Evolutionary conservation across 2,888 invertebrate species (phyloP).

Genomic region (Acrobasis consociella): DNA sequence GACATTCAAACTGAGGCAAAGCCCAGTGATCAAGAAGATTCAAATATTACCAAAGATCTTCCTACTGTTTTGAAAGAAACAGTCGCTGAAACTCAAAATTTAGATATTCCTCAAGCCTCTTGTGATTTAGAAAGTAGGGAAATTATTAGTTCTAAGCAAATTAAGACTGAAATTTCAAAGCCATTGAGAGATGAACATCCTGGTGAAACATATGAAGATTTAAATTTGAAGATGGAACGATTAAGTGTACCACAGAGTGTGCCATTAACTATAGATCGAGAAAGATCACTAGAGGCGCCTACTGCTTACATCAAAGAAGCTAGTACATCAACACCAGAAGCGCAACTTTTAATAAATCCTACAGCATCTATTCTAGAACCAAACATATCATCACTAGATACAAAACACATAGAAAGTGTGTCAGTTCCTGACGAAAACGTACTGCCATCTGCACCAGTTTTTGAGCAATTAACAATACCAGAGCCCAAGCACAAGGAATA

Average conservation of each 20-base stretch:
- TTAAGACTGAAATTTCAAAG: conserved; percentile 2
- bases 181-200: conserved; percentile 15
- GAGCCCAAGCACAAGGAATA: conserved; percentile 30
- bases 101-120: background rate
- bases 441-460: conserved; percentile 65
- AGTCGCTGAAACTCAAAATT: background rate
- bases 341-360: background rate
- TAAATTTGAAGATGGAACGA: conserved; percentile 43
- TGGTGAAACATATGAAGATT: conserved; percentile 37
- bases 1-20: background rate
- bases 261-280: conserved; percentile 34
- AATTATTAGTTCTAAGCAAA: conserved; percentile 1
- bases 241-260: conserved; percentile 36
- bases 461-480: conserved; percentile 42
- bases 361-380: conserved; percentile 26
- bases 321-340: conserved; percentile 2
- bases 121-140: background rate
- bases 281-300: conserved; percentile 35
- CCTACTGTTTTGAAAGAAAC: background rate
- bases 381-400: background rate
- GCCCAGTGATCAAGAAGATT: background rate
- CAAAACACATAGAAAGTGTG: conserved; percentile 22
- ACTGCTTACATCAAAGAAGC: conserved; percentile 30
- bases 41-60: background rate
- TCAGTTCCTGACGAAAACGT: conserved; percentile 29